Evolutionary conservation across 2,888 invertebrate genomes (phyloP).

Genomic region (Standfussiana lucernea): DNA sequence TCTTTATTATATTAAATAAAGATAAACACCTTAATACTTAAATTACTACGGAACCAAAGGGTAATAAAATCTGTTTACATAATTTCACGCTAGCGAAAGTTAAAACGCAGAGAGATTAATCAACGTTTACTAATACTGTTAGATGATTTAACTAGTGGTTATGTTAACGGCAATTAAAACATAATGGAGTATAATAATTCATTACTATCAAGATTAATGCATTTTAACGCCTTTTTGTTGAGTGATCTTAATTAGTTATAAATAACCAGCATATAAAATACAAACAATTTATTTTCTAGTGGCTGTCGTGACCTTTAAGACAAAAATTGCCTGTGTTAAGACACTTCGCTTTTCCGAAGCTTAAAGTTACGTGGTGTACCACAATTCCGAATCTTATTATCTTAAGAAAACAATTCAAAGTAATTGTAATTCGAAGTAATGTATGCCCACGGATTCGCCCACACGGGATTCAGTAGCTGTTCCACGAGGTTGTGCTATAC

Average conservation of each 20-base stretch:
- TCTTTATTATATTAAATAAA: not conserved
- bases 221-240: not conserved
- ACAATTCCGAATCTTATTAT: no score
- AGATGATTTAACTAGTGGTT: conserved; percentile 28
- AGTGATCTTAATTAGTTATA: not conserved
- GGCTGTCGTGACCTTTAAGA: no score
- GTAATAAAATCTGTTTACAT: conserved; percentile 18
- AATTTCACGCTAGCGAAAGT: conserved; percentile 31
- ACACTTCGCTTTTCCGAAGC: no score
- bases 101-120: not conserved
- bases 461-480: no score
- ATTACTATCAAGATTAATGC: not conserved
- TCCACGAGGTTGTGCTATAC: no score
- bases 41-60: conserved; percentile 14
- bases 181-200: not conserved
- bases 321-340: no score
- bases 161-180: not conserved
- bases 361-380: no score
- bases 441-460: not conserved
- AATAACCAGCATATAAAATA: no score
- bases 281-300: no score
- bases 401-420: no score
- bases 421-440: no score
- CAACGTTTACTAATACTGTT: conserved; percentile 19
- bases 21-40: not conserved